These are phyloP conservation scores for Nephrotoma guestfalica DNA, from an alignment of 2,888 invertebrate species.

Conservation along the genomic window DNA sequence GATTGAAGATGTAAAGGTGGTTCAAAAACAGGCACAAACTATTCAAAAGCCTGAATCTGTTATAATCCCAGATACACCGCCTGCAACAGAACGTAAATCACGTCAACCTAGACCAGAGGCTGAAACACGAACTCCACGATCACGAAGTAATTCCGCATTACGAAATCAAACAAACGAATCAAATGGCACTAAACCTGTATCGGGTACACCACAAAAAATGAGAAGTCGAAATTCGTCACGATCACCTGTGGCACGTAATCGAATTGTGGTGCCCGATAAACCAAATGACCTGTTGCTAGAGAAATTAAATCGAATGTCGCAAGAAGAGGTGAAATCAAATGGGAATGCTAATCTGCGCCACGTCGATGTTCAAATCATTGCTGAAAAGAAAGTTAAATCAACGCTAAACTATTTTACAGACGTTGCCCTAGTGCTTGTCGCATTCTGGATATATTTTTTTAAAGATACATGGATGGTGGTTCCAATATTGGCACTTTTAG, in stretches of 20 bases:
- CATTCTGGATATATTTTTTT: slow-evolving; percentile 69
- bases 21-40: not conserved
- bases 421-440: slow-evolving; percentile 55
- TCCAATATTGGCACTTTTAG: slow-evolving; percentile 58
- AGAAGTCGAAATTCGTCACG: slow-evolving; percentile 1
- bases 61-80: not conserved
- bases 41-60: not conserved
- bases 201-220: slow-evolving; percentile 12
- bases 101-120: not conserved
- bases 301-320: not conserved
- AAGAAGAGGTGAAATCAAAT: not conserved
- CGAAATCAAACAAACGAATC: not conserved
- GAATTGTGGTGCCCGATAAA: slow-evolving; percentile 31
- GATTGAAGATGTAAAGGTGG: not conserved
- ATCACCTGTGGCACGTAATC: slow-evolving; percentile 5
- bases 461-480: slow-evolving; percentile 66
- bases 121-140: not conserved
- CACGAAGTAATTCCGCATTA: slow-evolving; percentile 2
- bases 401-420: slow-evolving; percentile 60
- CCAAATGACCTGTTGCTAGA: not conserved
- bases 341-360: not conserved
- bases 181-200: not conserved
- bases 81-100: not conserved
- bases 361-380: slow-evolving; percentile 22
- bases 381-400: slow-evolving; percentile 51